A percentile compares a stretch with the other conserved stretches of the same genome.
These are phyloP conservation scores for Tetragonula clypearis DNA, from an alignment of 1,140 invertebrate genomes.

Conservation along the genomic window DNA sequence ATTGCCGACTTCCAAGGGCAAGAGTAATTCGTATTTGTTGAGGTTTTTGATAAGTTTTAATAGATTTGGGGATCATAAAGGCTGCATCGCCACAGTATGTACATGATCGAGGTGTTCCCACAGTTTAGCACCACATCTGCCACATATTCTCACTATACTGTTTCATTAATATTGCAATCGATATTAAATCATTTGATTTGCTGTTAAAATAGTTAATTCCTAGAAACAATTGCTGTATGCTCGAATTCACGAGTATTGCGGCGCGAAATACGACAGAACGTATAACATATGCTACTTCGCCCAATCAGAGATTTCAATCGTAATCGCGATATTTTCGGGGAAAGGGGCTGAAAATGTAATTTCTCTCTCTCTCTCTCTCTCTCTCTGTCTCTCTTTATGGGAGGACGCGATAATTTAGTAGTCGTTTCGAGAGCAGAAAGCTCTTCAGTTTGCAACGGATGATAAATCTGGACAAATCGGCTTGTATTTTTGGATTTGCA, in stretches of 20 bases:
- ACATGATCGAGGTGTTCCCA: too few species aligned
- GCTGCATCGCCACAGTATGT: too few species aligned
- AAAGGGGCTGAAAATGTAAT: neutral
- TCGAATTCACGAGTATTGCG: neutral
- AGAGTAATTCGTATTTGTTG: too few species aligned
- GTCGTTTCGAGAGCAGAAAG: neutral
- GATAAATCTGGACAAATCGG: slow-evolving; percentile 5
- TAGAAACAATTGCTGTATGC: neutral
- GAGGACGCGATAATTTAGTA: neutral
- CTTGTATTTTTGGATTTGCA: slow-evolving; percentile 20
- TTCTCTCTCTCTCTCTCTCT: neutral
- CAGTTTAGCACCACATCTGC: too few species aligned
- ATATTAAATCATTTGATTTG: too few species aligned
- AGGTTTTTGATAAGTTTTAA: too few species aligned
- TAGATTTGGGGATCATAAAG: too few species aligned
- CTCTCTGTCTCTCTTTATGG: neutral
- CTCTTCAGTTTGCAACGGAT: neutral
- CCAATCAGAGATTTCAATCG: neutral
- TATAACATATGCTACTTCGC: neutral
- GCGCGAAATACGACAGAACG: neutral
- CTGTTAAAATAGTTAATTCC: too few species aligned
- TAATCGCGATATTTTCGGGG: neutral
- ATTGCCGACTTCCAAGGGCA: too few species aligned
- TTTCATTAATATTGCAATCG: too few species aligned
- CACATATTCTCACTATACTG: too few species aligned